These are phyloP conservation scores for Lutjanus argentimaculatus DNA, from an alignment of 2,797 vertebrate species.

Conservation along the genomic window DNA sequence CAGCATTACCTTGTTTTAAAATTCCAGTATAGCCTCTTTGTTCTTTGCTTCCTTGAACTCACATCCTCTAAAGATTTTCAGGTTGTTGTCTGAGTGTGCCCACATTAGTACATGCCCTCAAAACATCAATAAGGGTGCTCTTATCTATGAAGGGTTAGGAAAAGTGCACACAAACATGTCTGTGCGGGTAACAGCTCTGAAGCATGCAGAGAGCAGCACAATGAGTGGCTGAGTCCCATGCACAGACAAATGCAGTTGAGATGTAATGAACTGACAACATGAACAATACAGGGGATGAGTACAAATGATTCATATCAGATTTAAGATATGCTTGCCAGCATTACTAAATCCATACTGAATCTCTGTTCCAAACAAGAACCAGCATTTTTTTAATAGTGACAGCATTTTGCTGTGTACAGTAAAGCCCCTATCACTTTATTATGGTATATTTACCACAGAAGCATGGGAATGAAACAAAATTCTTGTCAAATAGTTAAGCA, in stretches of 20 bases:
- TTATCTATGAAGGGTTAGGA: slow-evolving; percentile 66
- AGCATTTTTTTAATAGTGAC: slow-evolving; percentile 4
- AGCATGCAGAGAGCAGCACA: slow-evolving; percentile 39
- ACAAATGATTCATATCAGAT: neutral
- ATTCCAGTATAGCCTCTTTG: slow-evolving; percentile 34
- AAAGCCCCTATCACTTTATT: neutral
- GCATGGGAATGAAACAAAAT: neutral
- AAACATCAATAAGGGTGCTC: slow-evolving; percentile 75
- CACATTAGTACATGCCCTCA: slow-evolving; percentile 55
- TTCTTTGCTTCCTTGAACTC: slow-evolving; percentile 35
- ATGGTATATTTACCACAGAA: neutral
- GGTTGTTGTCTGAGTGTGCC: slow-evolving; percentile 51
- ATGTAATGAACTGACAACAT: neutral
- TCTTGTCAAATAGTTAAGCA: neutral
- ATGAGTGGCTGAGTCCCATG: neutral
- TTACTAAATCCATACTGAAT: neutral
- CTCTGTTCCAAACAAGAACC: neutral
- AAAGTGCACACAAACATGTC: slow-evolving; percentile 66
- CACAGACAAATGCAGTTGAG: slow-evolving; percentile 12
- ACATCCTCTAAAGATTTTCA: slow-evolving; percentile 53
- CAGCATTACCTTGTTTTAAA: slow-evolving; percentile 16
- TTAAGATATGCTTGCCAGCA: neutral
- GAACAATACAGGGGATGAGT: neutral
- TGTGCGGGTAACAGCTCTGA: slow-evolving; percentile 50
- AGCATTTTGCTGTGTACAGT: neutral